Evolutionary conservation across 2,113 vertebrate species (phyloP), one percentile per base, ranked within the genome.

Genomic region (Saccopteryx leptura): DNA sequence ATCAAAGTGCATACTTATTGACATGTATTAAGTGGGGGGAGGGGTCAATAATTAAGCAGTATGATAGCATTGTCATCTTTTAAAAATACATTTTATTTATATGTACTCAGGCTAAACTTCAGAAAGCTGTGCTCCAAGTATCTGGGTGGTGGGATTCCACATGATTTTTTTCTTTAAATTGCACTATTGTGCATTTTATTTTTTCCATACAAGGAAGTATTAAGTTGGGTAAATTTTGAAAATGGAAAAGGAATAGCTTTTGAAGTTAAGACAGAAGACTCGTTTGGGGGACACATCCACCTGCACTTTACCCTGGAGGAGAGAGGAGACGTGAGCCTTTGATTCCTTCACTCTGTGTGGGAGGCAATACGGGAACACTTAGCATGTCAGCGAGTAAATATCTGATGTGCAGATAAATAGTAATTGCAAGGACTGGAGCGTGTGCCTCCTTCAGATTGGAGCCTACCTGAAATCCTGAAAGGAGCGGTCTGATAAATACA

Each of bases 311-410:
- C 5, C 11, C 63, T 18, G 39, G 56, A 33, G 11, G 1, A 9
- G n/a, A 60, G 19, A 7, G 7, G 33, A 13, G 60, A 19, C 4
- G 1, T 13, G 0, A 1, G 18, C 39, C 1, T 50, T n/a, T 17
- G 31, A 23, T 46, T 19, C 33, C 33, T 78, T 61, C 11, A 17
- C 17, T 24, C 46, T 21, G 21, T 46, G 21, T 82, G 92, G 18
- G 24, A 54, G 54, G 8, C 24, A 11, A 15, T 7, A 5, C 4
- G 56, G 60, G 80, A 39, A 52, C 11, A 33, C 46, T n/a, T 66
- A 24, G 8, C 19, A 9, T 68, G 33, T 23, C 61, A 66, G 58
- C 46, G n/a, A 50, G 24, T 68, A 1, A 56, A 28, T 50, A 48
- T 33, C 56, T 18, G 33, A 26, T 14, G 24, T 72, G 15, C 33